phyloP scores from a whole-genome alignment of 2,888 invertebrate species.

The Dioctria rufipes region DNA sequence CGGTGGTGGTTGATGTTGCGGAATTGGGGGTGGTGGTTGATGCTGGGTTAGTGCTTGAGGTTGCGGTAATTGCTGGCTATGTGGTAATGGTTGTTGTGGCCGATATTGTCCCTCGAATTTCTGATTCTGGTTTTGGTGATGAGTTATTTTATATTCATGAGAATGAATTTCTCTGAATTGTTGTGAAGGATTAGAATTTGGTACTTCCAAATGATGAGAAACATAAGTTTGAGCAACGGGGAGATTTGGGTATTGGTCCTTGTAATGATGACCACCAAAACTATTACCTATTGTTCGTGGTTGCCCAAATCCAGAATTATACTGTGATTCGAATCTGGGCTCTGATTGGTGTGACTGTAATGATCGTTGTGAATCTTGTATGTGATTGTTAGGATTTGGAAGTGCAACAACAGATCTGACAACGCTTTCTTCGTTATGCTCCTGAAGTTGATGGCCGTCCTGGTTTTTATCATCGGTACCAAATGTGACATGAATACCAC shows the following conservation, averaged over 20 bases:
- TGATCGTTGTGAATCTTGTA: conserved; percentile 19
- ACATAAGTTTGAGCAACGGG: conserved; percentile 55
- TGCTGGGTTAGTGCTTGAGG: conserved; percentile 48
- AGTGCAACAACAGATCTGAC: conserved; percentile 77
- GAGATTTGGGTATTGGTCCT: conserved; percentile 5
- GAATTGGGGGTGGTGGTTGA: conserved; percentile 60
- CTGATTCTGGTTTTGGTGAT: conserved; percentile 55
- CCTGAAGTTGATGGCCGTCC: conserved; percentile 71
- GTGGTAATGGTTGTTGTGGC: conserved; percentile 54
- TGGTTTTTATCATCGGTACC: conserved; percentile 76
- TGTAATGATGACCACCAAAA: conserved; percentile 13
- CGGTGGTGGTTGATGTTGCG: conserved; percentile 57
- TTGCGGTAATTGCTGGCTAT: conserved; percentile 30
- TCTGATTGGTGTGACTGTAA: conserved; percentile 1
- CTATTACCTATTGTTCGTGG: conserved; percentile 23
- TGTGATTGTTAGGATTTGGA: conserved; percentile 63
- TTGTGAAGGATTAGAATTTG: conserved; percentile 53
- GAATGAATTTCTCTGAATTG: conserved; percentile 61
- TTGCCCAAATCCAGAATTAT: conserved; percentile 17
- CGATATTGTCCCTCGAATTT: conserved; percentile 31
- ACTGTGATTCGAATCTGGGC: conserved; percentile 5
- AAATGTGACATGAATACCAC: conserved; percentile 87
- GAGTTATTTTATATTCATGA: conserved; percentile 62
- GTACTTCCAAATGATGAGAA: conserved; percentile 56
- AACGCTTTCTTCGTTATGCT: conserved; percentile 77